Evolutionary conservation across 2,797 vertebrate genomes (phyloP).

Genomic region (Silurus aristotelis): DNA sequence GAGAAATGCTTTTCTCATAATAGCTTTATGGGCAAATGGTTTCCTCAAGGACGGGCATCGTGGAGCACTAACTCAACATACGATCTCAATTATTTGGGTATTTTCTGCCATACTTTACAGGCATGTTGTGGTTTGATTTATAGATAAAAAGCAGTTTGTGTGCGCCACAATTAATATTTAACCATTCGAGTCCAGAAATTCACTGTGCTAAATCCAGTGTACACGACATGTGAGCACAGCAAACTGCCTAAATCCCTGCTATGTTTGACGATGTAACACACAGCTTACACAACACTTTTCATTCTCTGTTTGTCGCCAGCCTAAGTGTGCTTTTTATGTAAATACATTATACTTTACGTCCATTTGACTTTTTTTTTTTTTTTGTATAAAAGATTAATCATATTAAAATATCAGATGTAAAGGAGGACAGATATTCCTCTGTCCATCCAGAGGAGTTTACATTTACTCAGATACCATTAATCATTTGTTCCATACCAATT

Average conservation of each 20-base stretch:
- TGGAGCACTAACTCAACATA: slow-evolving; percentile 48
- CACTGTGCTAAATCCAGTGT: slow-evolving; percentile 40
- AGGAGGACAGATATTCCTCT: background rate
- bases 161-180: background rate
- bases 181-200: slow-evolving; percentile 1
- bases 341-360: background rate
- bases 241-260: slow-evolving; percentile 33
- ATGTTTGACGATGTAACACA: slow-evolving; percentile 31
- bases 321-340: background rate
- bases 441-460: background rate
- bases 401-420: too few species aligned
- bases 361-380: too few species aligned
- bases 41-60: slow-evolving; percentile 21
- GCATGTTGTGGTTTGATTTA: slow-evolving; percentile 53
- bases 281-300: background rate
- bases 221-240: slow-evolving; percentile 26
- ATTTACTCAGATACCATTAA: background rate
- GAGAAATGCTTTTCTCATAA: slow-evolving; percentile 39
- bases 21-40: slow-evolving; percentile 44
- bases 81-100: slow-evolving; percentile 53
- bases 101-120: slow-evolving; percentile 53
- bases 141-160: slow-evolving; percentile 36
- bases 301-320: background rate
- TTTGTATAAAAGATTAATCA: too few species aligned
- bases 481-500: rapidly evolving